Conservation (phyloP, 37 sponge, comb jelly and placozoan species). For the Oscarella lobularis region DNA sequence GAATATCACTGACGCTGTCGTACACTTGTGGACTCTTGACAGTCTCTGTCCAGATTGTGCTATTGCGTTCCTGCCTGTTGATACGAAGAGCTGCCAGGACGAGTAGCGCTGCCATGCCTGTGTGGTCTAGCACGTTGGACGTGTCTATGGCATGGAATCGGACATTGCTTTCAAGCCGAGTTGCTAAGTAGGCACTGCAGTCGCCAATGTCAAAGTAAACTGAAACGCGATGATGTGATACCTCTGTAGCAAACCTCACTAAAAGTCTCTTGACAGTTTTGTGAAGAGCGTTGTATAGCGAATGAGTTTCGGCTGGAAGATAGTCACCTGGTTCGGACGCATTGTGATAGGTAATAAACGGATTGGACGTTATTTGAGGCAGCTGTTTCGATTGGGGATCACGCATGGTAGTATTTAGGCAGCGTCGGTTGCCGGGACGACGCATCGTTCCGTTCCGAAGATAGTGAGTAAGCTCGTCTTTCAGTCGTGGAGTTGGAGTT, state of each 20-base stretch:
- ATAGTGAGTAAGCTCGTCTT: neutral
- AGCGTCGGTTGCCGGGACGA: neutral
- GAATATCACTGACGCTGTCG: neutral
- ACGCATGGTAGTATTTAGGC: no score
- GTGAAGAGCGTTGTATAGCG: neutral
- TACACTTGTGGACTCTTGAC: neutral
- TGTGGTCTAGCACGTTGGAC: neutral
- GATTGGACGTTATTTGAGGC: no score
- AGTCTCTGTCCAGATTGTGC: neutral
- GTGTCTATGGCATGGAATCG: neutral
- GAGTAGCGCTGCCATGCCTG: neutral
- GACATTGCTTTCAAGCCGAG: neutral
- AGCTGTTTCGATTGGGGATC: no score
- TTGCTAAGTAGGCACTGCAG: neutral
- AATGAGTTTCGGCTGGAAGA: neutral
- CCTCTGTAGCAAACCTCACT: neutral
- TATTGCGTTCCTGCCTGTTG: neutral
- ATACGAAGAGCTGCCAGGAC: neutral
- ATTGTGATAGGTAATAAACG: neutral
- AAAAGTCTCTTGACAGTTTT: neutral
- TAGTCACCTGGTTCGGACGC: neutral
- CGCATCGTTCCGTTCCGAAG: neutral
- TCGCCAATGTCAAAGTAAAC: neutral
- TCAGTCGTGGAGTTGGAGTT: neutral
- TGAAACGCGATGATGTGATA: neutral